These are phyloP conservation scores for Macrophya alboannulata DNA, from an alignment of 2,888 invertebrate genomes.

Conservation along the genomic window DNA sequence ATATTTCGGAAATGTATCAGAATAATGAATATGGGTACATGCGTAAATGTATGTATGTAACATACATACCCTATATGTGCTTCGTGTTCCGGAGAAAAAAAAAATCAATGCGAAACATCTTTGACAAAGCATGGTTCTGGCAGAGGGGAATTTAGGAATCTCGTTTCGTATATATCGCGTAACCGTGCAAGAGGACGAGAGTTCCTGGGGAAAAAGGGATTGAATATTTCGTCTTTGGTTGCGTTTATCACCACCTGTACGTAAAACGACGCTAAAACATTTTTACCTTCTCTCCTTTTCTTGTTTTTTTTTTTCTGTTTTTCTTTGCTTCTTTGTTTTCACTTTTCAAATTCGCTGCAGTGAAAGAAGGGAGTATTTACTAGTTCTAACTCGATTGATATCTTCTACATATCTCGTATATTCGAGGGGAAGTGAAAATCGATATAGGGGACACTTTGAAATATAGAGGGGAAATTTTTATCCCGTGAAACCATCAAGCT, in stretches of 20 bases:
- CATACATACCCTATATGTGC: background rate
- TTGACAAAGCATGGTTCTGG: constrained; percentile 14
- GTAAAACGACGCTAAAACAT: background rate
- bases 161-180: constrained; percentile 33
- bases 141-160: background rate
- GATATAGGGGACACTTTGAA: background rate
- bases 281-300: background rate
- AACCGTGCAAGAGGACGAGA: background rate
- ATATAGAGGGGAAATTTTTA: background rate
- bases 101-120: constrained; percentile 43
- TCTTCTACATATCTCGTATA: background rate
- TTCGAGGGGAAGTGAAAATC: background rate
- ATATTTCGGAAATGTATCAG: background rate
- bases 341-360: background rate
- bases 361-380: background rate
- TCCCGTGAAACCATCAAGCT: background rate
- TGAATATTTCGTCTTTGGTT: constrained; percentile 21
- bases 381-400: background rate
- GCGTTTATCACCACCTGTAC: constrained; percentile 18
- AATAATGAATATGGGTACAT: background rate
- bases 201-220: background rate
- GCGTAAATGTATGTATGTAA: too few species aligned
- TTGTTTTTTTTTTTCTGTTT: background rate
- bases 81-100: background rate
- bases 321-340: background rate